Conservation (phyloP, 2,888 invertebrate genomes). For the Orthosia gothica region DNA sequence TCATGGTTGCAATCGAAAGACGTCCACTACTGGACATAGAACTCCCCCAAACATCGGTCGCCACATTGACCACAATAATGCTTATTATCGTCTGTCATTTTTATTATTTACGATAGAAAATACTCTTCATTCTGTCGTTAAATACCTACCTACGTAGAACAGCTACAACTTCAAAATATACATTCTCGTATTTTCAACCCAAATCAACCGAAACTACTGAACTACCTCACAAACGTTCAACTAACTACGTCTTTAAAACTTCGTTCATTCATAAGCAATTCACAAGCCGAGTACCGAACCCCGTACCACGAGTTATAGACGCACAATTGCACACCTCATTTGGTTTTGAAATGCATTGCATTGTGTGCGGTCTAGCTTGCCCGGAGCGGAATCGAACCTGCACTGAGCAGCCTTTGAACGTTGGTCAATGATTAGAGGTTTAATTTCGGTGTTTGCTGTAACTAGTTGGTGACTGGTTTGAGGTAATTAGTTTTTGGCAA, state of each 20-base stretch:
- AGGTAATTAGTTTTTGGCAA: constrained; percentile 23
- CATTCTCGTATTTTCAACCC: background rate
- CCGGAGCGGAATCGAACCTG: constrained; percentile 46
- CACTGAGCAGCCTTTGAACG: constrained; percentile 41
- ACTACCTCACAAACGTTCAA: constrained; percentile 9
- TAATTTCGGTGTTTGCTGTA: constrained; percentile 24
- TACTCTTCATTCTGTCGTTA: background rate
- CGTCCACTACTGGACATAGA: too few species aligned
- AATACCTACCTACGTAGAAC: too few species aligned
- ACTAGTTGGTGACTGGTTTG: constrained; percentile 7
- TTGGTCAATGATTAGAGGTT: constrained; percentile 31
- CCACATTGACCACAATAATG: too few species aligned
- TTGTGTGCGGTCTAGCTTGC: constrained; percentile 51
- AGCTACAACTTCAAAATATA: background rate
- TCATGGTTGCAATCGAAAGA: too few species aligned
- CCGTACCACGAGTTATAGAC: constrained; percentile 32
- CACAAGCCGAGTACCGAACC: constrained; percentile 23
- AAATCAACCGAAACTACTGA: background rate
- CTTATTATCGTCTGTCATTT: too few species aligned
- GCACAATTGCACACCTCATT: constrained; percentile 67
- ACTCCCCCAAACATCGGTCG: too few species aligned
- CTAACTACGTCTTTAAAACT: constrained; percentile 29
- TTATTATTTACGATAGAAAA: background rate
- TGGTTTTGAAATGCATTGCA: constrained; percentile 69
- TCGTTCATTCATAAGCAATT: constrained; percentile 24